Evolutionary conservation across 2,797 vertebrate species (phyloP), one percentile per base, ranked within the genome.

Genomic region (Ctenopoma kingsleyae): DNA sequence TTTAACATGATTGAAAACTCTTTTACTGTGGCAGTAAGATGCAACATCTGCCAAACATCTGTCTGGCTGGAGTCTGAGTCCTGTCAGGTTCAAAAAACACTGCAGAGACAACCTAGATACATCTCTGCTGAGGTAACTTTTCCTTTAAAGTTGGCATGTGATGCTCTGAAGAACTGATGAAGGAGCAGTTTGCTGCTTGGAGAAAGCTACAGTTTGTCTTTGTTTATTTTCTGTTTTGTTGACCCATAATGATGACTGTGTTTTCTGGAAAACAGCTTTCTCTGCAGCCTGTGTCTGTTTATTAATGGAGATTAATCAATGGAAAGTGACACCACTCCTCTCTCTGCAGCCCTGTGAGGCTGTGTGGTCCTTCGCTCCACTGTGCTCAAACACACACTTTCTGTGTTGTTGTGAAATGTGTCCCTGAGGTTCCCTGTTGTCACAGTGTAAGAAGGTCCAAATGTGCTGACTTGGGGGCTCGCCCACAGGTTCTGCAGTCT

Each of bases 41-140:
- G 25, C 76, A 86, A 71, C 87, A 89, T 89, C 87, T 92, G 87
- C 64, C 65, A 70, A 90, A 83, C n/a, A 91, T 87, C 60, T 79
- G 56, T 17, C 13, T 8, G 3, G 54, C 30, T 52, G 43, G 51
- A 64, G 65, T 53, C 57, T 43, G 60, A 47, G 30, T 13, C 25
- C 38, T 61, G 68, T 48, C 51, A 30, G 65, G 44, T 57, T 66
- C 38, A 71, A 56, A 73, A 66, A 60, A 61, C 58, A 46, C 59
- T 20, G 25, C 50, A 49, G 43, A 78, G 53, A 67, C 16, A 23
- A 23, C 27, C 13, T 9, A 16, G 7, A 60, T 36, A 27, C 11
- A 30, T 73, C n/a, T 78, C 75, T 83, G 70, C 67, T 76, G 10
- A 22, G 38, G 57, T 50, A 54, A 57, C 22, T 58, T 74, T 58